A percentile compares a stretch with the other conserved stretches of the same genome.
Conservation (phyloP, 2,797 vertebrate species). For the Emys orbicularis region DNA sequence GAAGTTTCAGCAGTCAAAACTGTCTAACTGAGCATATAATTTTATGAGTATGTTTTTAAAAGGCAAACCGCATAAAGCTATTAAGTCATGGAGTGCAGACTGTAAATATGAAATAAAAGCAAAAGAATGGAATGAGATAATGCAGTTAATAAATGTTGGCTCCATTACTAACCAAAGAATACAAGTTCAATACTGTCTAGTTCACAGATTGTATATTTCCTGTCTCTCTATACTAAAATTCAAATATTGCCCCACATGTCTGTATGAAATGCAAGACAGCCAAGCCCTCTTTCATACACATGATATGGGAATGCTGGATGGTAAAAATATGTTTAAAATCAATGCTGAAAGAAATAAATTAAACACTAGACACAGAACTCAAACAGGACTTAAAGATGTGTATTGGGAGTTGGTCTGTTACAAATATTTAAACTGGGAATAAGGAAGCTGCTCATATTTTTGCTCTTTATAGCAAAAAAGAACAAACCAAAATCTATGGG, state of each 20-base stretch:
- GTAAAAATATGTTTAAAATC: constrained; percentile 50
- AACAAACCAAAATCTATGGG: neutral
- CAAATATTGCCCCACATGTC: neutral
- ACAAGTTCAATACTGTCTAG: constrained; percentile 17
- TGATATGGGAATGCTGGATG: neutral
- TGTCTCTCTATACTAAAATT: constrained; percentile 26
- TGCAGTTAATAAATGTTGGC: constrained; percentile 45
- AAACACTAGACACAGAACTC: constrained; percentile 2
- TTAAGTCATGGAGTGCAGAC: constrained; percentile 61
- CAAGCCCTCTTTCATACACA: neutral
- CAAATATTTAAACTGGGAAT: constrained; percentile 50
- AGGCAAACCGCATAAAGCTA: constrained; percentile 62
- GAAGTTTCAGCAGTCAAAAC: constrained; percentile 49
- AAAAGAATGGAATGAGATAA: constrained; percentile 48
- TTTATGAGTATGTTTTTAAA: constrained; percentile 63
- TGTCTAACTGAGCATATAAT: constrained; percentile 20
- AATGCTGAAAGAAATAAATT: constrained; percentile 42
- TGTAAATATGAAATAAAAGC: constrained; percentile 61
- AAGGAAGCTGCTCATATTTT: neutral
- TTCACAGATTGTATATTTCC: constrained; percentile 30
- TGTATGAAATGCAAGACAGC: constrained; percentile 46
- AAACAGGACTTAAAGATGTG: constrained; percentile 1
- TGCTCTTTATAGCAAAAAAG: neutral
- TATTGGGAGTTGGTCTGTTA: neutral
- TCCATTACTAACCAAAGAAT: constrained; percentile 14